Conservation (phyloP, 2,888 invertebrate species). For the Willowsia nigromaculata region DNA sequence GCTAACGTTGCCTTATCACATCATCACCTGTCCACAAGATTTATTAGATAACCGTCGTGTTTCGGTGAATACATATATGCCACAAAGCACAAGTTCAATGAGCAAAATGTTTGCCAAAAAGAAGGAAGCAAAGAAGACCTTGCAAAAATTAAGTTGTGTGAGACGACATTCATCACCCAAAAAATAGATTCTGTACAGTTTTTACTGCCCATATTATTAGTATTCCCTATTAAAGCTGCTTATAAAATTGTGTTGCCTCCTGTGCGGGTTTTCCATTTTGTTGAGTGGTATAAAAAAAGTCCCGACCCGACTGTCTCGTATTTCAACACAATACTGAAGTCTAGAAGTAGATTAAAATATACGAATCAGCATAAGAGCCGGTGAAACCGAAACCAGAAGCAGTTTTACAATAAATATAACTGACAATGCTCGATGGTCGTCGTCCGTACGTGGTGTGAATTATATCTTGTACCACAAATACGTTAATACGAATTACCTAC, state of each 20-base stretch:
- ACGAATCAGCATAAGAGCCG: no score
- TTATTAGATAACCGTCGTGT: slow-evolving; percentile 59
- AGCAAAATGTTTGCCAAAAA: neutral
- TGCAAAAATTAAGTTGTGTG: slow-evolving; percentile 39
- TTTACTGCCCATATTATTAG: neutral
- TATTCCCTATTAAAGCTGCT: neutral
- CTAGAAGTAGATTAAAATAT: no score
- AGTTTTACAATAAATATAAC: no score
- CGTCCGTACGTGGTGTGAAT: no score
- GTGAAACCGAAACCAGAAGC: no score
- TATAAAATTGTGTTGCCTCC: neutral
- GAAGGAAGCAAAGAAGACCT: slow-evolving; percentile 3
- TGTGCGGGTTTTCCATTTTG: neutral
- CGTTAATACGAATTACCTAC: no score
- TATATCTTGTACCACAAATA: no score
- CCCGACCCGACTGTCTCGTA: no score
- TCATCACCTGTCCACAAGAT: slow-evolving; percentile 54
- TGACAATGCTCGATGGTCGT: no score
- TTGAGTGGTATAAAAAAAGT: no score
- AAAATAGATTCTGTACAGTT: neutral
- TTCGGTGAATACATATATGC: neutral
- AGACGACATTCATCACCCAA: slow-evolving; percentile 33
- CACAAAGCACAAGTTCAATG: neutral
- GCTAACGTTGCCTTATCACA: neutral
- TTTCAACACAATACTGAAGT: no score